These are phyloP conservation scores for Pyrocoelia pectoralis DNA, from an alignment of 2,888 invertebrate genomes.

Conservation along the genomic window DNA sequence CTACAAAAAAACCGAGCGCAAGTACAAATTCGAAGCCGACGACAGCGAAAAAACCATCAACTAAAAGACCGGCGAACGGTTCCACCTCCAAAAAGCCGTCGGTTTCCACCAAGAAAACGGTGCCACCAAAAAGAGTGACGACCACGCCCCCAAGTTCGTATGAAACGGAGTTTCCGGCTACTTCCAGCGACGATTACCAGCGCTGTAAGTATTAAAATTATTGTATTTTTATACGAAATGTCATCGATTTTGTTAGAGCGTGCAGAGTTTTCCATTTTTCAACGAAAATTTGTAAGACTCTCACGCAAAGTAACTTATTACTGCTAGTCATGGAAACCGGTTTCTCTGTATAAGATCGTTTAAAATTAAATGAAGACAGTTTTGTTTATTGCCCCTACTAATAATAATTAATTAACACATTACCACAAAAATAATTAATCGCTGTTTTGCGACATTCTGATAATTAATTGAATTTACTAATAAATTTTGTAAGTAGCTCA, in stretches of 20 bases:
- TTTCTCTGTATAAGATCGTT: too few relatives aligned
- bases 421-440: too few relatives aligned
- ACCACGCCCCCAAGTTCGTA: constrained; percentile 42
- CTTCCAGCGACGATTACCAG: constrained; percentile 40
- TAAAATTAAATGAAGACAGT: too few relatives aligned
- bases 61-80: constrained; percentile 48
- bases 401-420: too few relatives aligned
- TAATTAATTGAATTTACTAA: too few relatives aligned
- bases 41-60: constrained; percentile 52
- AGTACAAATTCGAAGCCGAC: constrained; percentile 54
- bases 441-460: too few relatives aligned
- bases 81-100: constrained; percentile 50
- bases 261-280: too few relatives aligned
- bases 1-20: constrained; percentile 49
- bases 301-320: too few relatives aligned
- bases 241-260: neutral
- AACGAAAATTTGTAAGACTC: too few relatives aligned
- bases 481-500: too few relatives aligned
- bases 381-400: too few relatives aligned
- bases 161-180: constrained; percentile 44
- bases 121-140: constrained; percentile 42
- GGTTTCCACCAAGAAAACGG: constrained; percentile 41
- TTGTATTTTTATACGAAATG: neutral
- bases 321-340: too few relatives aligned
- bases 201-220: constrained; percentile 39